Percentiles rank a stretch among this genome's conserved stretches.
phyloP scores from a whole-genome alignment of 2,113 vertebrate species.

The Pachycephala philippinensis region DNA sequence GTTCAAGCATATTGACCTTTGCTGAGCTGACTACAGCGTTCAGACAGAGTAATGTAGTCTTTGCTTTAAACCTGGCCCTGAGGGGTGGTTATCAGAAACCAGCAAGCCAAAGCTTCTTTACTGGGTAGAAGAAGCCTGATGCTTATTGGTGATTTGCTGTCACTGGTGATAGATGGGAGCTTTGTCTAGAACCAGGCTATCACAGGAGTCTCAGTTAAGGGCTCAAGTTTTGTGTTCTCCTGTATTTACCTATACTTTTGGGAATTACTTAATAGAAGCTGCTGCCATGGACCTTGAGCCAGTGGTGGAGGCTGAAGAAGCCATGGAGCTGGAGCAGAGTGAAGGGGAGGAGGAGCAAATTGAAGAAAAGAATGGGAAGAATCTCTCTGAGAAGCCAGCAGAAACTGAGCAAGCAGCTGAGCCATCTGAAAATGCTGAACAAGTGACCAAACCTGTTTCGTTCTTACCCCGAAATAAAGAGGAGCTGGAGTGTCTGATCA shows the following conservation, averaged over 20 bases:
- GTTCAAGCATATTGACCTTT: not conserved
- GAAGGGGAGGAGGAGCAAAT: conserved; percentile 63
- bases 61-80: not conserved
- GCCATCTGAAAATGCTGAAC: not conserved
- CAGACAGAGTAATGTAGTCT: not conserved
- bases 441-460: conserved; percentile 25
- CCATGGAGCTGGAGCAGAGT: conserved; percentile 73
- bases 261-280: conserved; percentile 35
- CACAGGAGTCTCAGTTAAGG: not conserved
- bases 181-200: not conserved
- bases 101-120: not conserved
- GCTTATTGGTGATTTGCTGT: not conserved
- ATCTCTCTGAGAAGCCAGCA: not conserved
- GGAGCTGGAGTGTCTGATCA: conserved; percentile 81
- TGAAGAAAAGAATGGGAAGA: not conserved
- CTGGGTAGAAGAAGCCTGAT: not conserved
- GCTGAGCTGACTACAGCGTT: not conserved
- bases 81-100: not conserved
- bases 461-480: conserved; percentile 83
- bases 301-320: conserved; percentile 56
- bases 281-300: conserved; percentile 30
- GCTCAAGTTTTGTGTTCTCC: not conserved
- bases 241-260: not conserved
- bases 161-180: not conserved
- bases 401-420: not conserved